phyloP scores from a whole-genome alignment of 2,113 vertebrate species.

The Isurus oxyrinchus region DNA sequence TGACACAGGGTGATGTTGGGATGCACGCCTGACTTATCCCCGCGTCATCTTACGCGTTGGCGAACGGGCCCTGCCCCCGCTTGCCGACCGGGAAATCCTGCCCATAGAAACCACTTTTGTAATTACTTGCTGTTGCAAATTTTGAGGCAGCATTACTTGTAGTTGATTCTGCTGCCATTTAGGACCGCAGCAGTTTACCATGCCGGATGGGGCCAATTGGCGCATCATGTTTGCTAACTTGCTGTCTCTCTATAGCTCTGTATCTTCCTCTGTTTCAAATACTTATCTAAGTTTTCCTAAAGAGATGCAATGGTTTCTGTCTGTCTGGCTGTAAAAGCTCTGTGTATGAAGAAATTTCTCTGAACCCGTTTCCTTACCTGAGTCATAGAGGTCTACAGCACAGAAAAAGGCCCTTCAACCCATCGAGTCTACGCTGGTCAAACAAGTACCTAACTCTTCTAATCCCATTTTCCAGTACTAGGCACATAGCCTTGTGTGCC shows the following conservation, averaged over 20 bases:
- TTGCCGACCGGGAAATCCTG: too few relatives aligned
- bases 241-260: neutral
- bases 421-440: too few relatives aligned
- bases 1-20: too few relatives aligned
- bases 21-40: too few relatives aligned
- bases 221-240: neutral
- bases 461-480: too few relatives aligned
- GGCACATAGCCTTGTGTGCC: too few relatives aligned
- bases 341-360: neutral
- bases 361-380: neutral
- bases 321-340: neutral
- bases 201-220: neutral
- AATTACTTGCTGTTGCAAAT: neutral
- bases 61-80: too few relatives aligned
- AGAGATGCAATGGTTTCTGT: neutral
- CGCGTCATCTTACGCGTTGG: too few relatives aligned
- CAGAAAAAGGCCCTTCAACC: too few relatives aligned
- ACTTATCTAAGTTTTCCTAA: neutral
- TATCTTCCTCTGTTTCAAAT: neutral
- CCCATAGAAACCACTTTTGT: neutral
- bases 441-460: too few relatives aligned
- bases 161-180: neutral
- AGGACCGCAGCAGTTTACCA: neutral
- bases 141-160: neutral
- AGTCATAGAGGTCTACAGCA: too few relatives aligned